Evolutionary conservation across 2,888 invertebrate species (phyloP), one percentile per base, ranked within the genome.

Genomic region (Malthinus flaveolus): DNA sequence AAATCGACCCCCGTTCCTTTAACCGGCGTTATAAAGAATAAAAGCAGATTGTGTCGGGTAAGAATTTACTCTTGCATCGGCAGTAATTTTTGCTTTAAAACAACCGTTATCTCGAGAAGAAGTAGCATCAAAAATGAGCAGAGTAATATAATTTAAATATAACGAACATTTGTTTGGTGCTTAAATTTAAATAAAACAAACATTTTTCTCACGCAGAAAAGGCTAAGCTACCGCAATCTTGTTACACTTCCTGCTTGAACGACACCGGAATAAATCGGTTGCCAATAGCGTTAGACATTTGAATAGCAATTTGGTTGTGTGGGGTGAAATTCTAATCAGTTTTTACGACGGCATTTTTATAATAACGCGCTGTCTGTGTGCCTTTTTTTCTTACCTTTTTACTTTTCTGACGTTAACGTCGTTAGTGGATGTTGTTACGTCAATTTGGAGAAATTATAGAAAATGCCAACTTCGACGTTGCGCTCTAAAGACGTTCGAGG

Each of bases 211-310:
- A 61, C 59, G 66, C 61, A 64, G 61, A 59, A 66, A 66, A 66
- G 64, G 68, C 69, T 73, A 74, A 75, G 75, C 74, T 69, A 63
- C 70, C 64, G 72, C 70, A 76, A 76, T 76, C 76, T 76, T 76
- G 77, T 77, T 77, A 76, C 72, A 64, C 61, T 62, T 65, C 59
- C 64, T 62, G 59, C 51, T 71, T 68, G 70, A 73, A 75, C 76
- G 76, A 74, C 75, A 75, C 72, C 73, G 68, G 75, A 76, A 78
- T 76, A 77, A 78, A 78, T 78, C 76, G 78, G 72, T 77, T 75
- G 77, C 78, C 78, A 78, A 77, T 77, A 77, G 75, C 75, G 73
- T 72, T 75, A 72, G 73, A 77, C 77, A 78, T 78, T 78, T 78
- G 78, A 78, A 78, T 78, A 77, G 75, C 77, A 77, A 78, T 77